Evolutionary conservation across 2,797 vertebrate species (phyloP).

Genomic region (Cynopterus sphinx): DNA sequence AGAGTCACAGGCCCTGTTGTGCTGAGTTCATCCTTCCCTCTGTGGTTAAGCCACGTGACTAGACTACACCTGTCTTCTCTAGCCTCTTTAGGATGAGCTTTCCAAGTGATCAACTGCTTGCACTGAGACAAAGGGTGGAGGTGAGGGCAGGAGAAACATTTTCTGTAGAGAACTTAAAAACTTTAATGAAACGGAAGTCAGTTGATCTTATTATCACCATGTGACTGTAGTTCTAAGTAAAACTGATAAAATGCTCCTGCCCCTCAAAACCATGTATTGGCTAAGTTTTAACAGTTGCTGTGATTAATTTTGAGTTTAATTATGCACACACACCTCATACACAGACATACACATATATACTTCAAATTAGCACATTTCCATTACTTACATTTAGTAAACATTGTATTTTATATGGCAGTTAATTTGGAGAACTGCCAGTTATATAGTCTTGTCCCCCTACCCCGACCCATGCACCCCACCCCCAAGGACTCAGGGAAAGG

Average conservation of each 20-base stretch:
- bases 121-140: not conserved
- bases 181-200: not conserved
- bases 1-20: not conserved
- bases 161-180: not conserved
- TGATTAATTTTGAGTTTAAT: slow-evolving; percentile 49
- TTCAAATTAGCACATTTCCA: not conserved
- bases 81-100: not conserved
- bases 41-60: no score
- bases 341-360: not conserved
- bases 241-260: not conserved
- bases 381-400: not conserved
- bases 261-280: not conserved
- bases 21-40: rapidly evolving
- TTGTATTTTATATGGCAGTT: not conserved
- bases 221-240: not conserved
- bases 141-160: not conserved
- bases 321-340: not conserved
- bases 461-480: no score
- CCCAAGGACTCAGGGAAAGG: not conserved
- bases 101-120: not conserved
- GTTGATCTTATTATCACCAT: not conserved
- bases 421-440: not conserved
- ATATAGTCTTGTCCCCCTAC: no score
- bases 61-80: not conserved
- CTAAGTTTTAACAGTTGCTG: not conserved